Base-by-base conservation (phyloP, 2,113 vertebrate genomes). In the Telmatochromis sp. region DNA sequence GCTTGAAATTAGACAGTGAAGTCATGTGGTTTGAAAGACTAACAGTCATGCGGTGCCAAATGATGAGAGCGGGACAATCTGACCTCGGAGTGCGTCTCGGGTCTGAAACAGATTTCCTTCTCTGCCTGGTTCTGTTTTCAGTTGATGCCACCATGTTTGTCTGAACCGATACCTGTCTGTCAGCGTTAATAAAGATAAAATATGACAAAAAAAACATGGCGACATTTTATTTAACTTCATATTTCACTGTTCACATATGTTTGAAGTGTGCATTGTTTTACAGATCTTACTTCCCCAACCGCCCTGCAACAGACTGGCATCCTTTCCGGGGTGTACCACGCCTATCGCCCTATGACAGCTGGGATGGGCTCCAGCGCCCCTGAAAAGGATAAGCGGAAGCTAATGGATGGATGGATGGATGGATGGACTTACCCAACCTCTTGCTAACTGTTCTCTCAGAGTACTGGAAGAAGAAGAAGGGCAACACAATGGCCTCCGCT, bases 111-210 rank as follows among this genome's bases (percentile, higher is more conserved):
- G 79, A 26, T 84, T 85, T 85, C 83, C 84, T 79, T 82, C 89
- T 92, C 89, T 40, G 81, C 84, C 87, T 86, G 91, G 85, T 86
- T 92, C 86, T 89, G 81, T 84, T 89, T 86, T 83, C 60, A 50
- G 87, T 80, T 47, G 86, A 86, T 80, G 89, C 82, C 92, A 79
- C 89, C 87, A 79, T 85, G 83, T 93, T 88, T 86, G 93, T 94
- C 86, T 90, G 84, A 93, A 91, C 54, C 89, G 57, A 55, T 85
- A 71, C 65, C 81, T 86, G 90, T 92, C 87, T 93, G 90, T 95
- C 90, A 90, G 91, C 86, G 89, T 94, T 89, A 89, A 86, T 81
- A 80, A 95, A 78, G 73, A 94, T 89, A 86, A 91, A 90, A 83
- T 23, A 92, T 83, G 86, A 88, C 80, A 31, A 88, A 87, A 11